Base-by-base conservation (phyloP, 2,888 invertebrate genomes). In the Heterodera filipjevi region DNA sequence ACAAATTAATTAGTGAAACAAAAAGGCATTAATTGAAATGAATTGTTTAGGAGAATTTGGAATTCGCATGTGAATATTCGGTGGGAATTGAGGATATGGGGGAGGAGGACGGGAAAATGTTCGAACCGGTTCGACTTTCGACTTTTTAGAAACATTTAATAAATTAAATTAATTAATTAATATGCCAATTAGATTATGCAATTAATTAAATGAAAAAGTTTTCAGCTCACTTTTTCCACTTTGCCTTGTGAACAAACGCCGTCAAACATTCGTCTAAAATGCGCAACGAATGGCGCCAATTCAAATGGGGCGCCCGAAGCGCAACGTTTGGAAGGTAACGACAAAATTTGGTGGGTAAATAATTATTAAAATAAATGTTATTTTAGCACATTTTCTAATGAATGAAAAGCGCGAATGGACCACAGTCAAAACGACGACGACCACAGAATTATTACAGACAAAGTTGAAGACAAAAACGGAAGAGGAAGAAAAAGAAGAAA, bases 61-160 rank as follows among this genome's bases (percentile, higher is more conserved):
- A 82, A 12, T 87, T 87, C 76, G 82, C 83, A 44, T 87, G 87
- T 76, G 86, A 87, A 46, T 87, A 87, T 71, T 80, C 81, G 66
- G 84, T 87, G 19, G 81, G 82, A 49, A 78, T 83, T 22, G 78
- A 78, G 59, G 33, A 30, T 19, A 33, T 30, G 30, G 44, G 39
- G 33, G 30, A 77, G 53, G 44, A 76, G 35, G 19, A 77, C 10
- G 19, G 22, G 14, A 44, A 77, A 22, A 53, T 46, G 32, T 78
- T 78, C 27, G 27, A 77, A 78, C 27, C 49, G n/a, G 44, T 77
- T n/a, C n/a, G n/a, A n/a, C n/a, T n/a, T 5, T 8, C 32, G 16
- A 33, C 6, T 27, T 35, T 33, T n/a, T 68, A 10, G 0, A 39
- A 39, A 39, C 39, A 39, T n/a, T n/a, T n/a, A n/a, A 73, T 59